phyloP scores from a whole-genome alignment of 2,888 invertebrate genomes.

The Ennomos fuscantarius region DNA sequence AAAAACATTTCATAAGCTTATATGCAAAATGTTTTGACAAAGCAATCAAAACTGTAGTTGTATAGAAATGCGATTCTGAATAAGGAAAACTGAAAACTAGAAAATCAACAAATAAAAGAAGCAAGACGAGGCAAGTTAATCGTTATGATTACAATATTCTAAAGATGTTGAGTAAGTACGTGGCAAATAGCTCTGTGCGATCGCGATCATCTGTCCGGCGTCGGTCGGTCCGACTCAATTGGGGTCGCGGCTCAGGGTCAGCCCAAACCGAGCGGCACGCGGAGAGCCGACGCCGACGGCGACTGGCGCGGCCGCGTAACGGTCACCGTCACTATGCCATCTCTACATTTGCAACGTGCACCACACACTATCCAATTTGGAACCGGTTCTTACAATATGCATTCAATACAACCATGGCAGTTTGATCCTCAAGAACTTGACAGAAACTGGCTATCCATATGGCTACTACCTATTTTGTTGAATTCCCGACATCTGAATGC shows the following conservation, averaged over 20 bases:
- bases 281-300: too few species aligned
- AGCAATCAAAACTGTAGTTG: neutral
- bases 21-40: too few species aligned
- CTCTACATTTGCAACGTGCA: slow-evolving; percentile 43
- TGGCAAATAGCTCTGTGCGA: slow-evolving; percentile 30
- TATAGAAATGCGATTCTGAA: neutral
- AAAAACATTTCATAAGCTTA: too few species aligned
- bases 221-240: slow-evolving; percentile 41
- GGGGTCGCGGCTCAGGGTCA: slow-evolving; percentile 56
- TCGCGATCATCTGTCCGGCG: slow-evolving; percentile 25
- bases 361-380: slow-evolving; percentile 28
- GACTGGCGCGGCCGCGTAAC: slow-evolving; percentile 49
- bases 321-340: slow-evolving; percentile 52
- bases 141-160: slow-evolving; percentile 40
- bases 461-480: too few species aligned
- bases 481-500: too few species aligned
- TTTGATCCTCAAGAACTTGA: slow-evolving; percentile 5
- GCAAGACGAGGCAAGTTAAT: slow-evolving; percentile 30
- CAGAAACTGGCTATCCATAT: slow-evolving; percentile 2
- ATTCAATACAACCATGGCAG: slow-evolving; percentile 10
- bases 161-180: slow-evolving; percentile 30
- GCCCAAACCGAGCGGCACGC: slow-evolving; percentile 40
- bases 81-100: slow-evolving; percentile 1
- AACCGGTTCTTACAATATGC: slow-evolving; percentile 20
- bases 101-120: slow-evolving; percentile 2